Base-by-base conservation (phyloP, 1,140 invertebrate genomes). In the Latrodectus geometricus region DNA sequence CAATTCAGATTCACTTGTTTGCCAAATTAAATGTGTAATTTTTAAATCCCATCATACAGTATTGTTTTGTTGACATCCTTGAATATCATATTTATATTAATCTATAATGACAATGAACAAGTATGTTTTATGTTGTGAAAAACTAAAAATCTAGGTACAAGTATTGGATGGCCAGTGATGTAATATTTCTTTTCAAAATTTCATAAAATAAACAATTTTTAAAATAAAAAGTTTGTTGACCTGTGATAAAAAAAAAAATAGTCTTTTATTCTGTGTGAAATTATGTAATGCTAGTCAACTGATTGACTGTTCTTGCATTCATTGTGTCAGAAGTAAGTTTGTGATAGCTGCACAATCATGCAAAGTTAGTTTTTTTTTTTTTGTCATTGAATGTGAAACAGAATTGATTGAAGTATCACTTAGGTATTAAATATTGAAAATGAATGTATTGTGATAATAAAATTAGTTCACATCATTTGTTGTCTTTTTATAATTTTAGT, bases 331-430 rank as follows among this genome's bases (percentile, higher is more conserved):
- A 86, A 72, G 65, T 83, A 83, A 83, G 50, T 81, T 70, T 86
- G 83, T 86, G 83, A 86, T 86, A 86, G 83, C 66, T 86, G 83
- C 83, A 86, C 83, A 86, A 86, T 86, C 83, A 86, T 77, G 49
- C 56, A 50, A 76, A 65, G 75, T 86, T 81, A 81, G 79, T 70
- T 81, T 81, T 81, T n/a, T n/a, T n/a, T n/a, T n/a, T 66, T 79
- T 49, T 80, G 50, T 72, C 68, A 81, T 50, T 21, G 70, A 35
- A 49, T 77, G 50, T 72, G 61, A 76, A 35, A 72, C 66, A 54
- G 49, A 68, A 69, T 48, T 23, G 21, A 20, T 3, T 11, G 8
- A 76, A 54, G 56, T 69, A 69, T 50, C 23, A 52, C 15, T 48
- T 75, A 50, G 48, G 68, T 86, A 73, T 77, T 77, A 49, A 56